Conservation (phyloP, 2,888 invertebrate genomes). For the Melinaea menophilus region DNA sequence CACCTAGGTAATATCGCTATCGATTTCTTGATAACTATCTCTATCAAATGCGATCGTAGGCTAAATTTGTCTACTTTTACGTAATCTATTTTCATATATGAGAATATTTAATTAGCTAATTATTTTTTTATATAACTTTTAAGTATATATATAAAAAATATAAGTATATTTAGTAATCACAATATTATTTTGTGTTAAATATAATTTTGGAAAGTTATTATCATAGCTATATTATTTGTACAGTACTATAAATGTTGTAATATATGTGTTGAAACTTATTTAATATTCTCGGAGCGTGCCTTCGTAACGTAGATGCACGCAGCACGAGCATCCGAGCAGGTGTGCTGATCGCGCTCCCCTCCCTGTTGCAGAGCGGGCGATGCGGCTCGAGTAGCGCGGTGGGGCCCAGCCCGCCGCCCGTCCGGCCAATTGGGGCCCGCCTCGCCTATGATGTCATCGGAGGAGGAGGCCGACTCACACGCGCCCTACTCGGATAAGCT, state of each 20-base stretch:
- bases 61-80: slow-evolving; percentile 9
- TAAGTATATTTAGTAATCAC: slow-evolving; percentile 5
- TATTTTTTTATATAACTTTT: not conserved
- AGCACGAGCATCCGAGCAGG: slow-evolving; percentile 66
- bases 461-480: slow-evolving; percentile 96
- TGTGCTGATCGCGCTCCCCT: slow-evolving; percentile 68
- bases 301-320: slow-evolving; percentile 22
- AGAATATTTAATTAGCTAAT: not conserved
- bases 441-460: slow-evolving; percentile 97
- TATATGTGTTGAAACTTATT: too few relatives aligned
- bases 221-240: not conserved
- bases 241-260: too few relatives aligned
- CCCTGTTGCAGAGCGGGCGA: slow-evolving; percentile 74
- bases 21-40: slow-evolving; percentile 54
- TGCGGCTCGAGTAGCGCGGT: slow-evolving; percentile 73
- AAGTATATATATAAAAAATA: not conserved
- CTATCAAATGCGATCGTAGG: slow-evolving; percentile 21
- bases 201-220: slow-evolving; percentile 22
- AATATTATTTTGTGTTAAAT: slow-evolving; percentile 4
- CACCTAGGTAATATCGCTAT: slow-evolving; percentile 31
- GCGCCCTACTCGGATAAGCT: slow-evolving; percentile 95
- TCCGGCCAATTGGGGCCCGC: slow-evolving; percentile 88
- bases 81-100: slow-evolving; percentile 2
- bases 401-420: slow-evolving; percentile 79
- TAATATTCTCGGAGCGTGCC: too few relatives aligned